These are phyloP conservation scores for Bursaphelenchus mucronatus DNA, from an alignment of 1,140 invertebrate genomes.

Conservation along the genomic window DNA sequence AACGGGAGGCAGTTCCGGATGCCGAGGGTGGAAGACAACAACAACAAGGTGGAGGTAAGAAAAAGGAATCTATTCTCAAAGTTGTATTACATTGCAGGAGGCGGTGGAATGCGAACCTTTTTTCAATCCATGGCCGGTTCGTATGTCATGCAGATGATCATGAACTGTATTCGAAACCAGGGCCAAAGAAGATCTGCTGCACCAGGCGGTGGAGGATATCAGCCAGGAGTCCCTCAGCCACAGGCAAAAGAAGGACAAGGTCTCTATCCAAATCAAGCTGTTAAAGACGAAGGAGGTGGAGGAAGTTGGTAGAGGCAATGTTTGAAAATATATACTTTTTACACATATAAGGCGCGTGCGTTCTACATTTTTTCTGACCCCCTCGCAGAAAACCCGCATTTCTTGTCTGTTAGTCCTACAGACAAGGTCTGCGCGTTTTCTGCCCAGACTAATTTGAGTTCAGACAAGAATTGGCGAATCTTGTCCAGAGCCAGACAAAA, in stretches of 20 bases:
- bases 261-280: constrained; percentile 4
- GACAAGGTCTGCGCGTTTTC: too few species aligned
- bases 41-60: background rate
- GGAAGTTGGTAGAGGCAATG: background rate
- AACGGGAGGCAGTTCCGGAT: background rate
- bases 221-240: constrained; percentile 4
- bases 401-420: too few species aligned
- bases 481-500: too few species aligned
- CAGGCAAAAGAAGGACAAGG: constrained; percentile 16
- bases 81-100: background rate
- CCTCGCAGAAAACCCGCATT: too few species aligned
- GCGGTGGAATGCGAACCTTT: background rate
- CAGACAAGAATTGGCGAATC: too few species aligned
- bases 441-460: too few species aligned
- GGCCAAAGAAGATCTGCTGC: constrained; percentile 2
- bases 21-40: constrained; percentile 5
- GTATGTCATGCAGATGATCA: too few species aligned
- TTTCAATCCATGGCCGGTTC: background rate
- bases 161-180: constrained; percentile 7
- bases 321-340: too few species aligned
- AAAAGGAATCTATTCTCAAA: background rate
- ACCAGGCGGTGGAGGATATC: constrained; percentile 5
- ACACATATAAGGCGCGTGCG: too few species aligned
- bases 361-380: too few species aligned
- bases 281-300: constrained; percentile 13